Conservation (phyloP, 2,797 vertebrate genomes). For the Sardinella longiceps region DNA sequence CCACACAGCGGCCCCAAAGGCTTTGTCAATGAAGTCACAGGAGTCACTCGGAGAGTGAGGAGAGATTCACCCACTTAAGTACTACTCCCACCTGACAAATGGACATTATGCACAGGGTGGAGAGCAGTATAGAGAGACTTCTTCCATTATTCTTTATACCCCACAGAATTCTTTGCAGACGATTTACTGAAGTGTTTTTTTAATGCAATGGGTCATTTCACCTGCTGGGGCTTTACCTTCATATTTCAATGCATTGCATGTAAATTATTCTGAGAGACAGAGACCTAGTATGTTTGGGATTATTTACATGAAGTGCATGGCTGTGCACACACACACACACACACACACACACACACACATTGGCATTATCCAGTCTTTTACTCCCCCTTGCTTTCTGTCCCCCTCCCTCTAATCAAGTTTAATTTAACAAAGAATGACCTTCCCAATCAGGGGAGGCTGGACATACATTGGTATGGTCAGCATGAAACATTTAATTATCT, state of each 20-base stretch:
- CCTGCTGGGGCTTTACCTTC: background rate
- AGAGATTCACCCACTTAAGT: background rate
- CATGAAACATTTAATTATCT: conserved; percentile 17
- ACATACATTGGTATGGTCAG: conserved; percentile 30
- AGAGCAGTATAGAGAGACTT: too few relatives aligned
- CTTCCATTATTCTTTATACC: too few relatives aligned
- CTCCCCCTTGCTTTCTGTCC: background rate
- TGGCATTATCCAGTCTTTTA: background rate
- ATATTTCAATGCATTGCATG: background rate
- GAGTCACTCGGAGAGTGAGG: background rate
- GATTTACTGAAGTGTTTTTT: too few relatives aligned
- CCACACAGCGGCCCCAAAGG: background rate
- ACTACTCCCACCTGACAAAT: background rate
- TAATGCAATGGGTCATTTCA: background rate
- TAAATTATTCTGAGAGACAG: background rate
- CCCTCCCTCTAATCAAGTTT: conserved; percentile 15
- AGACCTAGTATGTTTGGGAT: background rate
- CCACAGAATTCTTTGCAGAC: too few relatives aligned
- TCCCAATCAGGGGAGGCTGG: conserved; percentile 43
- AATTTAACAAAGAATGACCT: conserved; percentile 48
- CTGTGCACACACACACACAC: background rate
- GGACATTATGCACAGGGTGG: background rate
- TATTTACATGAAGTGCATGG: background rate
- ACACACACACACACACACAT: background rate
- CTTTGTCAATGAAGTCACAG: background rate